These are phyloP conservation scores for Psettodes erumei DNA, from an alignment of 2,113 vertebrate genomes.

Conservation along the genomic window DNA sequence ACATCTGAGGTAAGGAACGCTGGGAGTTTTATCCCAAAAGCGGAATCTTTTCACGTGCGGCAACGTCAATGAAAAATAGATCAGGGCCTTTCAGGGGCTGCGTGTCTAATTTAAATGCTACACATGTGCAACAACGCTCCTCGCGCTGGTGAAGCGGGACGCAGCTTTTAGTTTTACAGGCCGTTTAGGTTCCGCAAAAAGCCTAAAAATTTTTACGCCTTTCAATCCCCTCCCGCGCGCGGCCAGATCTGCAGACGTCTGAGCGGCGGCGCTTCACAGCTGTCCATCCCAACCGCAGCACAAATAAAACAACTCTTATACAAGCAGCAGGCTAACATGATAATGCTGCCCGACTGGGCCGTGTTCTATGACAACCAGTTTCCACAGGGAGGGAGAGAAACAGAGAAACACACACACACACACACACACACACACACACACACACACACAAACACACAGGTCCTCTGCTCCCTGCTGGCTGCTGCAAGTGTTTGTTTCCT, in stretches of 20 bases:
- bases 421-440: neutral
- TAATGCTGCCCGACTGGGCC: slow-evolving; percentile 19
- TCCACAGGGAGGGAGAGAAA: slow-evolving; percentile 38
- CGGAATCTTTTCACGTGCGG: neutral
- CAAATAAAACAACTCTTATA: neutral
- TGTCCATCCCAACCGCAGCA: slow-evolving; percentile 4
- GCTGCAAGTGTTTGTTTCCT: slow-evolving; percentile 58
- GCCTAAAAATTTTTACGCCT: neutral
- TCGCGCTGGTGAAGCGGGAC: neutral
- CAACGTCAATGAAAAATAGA: slow-evolving; percentile 2
- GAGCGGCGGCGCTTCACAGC: neutral
- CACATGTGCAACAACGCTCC: slow-evolving; percentile 10
- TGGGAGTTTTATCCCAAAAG: neutral
- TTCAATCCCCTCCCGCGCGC: neutral
- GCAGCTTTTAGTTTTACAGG: neutral
- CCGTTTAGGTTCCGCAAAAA: neutral
- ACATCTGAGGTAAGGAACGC: slow-evolving; percentile 12
- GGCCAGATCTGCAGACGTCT: neutral
- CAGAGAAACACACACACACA: neutral
- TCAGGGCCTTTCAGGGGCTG: neutral
- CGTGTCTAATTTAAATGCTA: slow-evolving; percentile 26
- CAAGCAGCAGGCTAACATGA: slow-evolving; percentile 2
- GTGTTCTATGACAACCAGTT: slow-evolving; percentile 37
- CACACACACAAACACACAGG: too few species aligned
- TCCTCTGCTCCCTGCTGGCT: slow-evolving; percentile 47